Percentiles rank a stretch among this genome's conserved stretches.
phyloP scores from a whole-genome alignment of 2,797 vertebrate genomes.

The Syngnathus acus region DNA sequence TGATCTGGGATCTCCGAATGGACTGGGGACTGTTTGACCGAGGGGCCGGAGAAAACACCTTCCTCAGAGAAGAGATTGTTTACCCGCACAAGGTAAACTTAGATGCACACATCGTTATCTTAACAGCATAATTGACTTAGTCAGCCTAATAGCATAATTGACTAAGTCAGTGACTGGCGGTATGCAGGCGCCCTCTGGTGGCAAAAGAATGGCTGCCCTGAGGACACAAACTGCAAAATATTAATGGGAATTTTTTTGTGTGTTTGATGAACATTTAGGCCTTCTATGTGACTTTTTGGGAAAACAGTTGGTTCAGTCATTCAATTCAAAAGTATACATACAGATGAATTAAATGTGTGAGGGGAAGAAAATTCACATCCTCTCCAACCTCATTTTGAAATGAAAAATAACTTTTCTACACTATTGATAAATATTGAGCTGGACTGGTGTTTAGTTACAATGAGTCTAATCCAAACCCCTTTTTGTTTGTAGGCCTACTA shows the following conservation, averaged over 20 bases:
- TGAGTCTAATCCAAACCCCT: not conserved
- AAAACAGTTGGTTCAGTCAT: too few relatives aligned
- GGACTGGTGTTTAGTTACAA: too few relatives aligned
- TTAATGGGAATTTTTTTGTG: too few relatives aligned
- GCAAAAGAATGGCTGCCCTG: too few relatives aligned
- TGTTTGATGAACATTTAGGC: too few relatives aligned
- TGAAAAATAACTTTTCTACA: not conserved
- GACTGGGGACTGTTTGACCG: constrained; percentile 98
- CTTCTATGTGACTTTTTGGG: too few relatives aligned
- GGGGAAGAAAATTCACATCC: too few relatives aligned
- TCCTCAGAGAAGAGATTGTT: constrained; percentile 95
- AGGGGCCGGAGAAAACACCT: constrained; percentile 95
- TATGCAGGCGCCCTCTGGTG: not conserved
- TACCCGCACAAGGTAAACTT: constrained; percentile 90
- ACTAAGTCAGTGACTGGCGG: not conserved
- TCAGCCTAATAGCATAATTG: constrained; percentile 1
- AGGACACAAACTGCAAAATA: too few relatives aligned
- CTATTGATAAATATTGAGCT: not conserved
- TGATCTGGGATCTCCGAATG: constrained; percentile 98
- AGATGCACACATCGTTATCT: not conserved
- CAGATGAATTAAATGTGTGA: too few relatives aligned
- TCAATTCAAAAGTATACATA: too few relatives aligned
- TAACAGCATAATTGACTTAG: not conserved
- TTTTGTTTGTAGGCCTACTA: constrained; percentile 84
- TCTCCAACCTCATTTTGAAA: not conserved